Percentiles rank a stretch among this genome's conserved stretches.
Evolutionary conservation across 2,888 invertebrate species (phyloP).

Genomic region (Drosophila neotestacea): DNA sequence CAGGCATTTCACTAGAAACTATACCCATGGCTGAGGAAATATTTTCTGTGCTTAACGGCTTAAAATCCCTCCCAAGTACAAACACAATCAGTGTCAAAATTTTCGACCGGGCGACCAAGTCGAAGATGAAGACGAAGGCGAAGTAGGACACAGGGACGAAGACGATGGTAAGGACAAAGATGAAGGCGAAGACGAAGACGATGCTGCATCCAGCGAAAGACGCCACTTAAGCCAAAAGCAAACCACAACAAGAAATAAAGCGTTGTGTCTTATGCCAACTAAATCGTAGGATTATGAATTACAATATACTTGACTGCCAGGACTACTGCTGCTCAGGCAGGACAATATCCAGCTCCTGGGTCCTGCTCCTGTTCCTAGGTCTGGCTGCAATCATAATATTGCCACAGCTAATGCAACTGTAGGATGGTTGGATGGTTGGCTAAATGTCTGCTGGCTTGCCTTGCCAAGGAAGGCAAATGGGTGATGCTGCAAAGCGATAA

Average conservation of each 20-base stretch:
- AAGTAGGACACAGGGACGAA: neutral
- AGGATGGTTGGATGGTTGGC: slow-evolving; percentile 59
- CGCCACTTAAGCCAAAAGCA: slow-evolving; percentile 69
- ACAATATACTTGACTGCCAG: slow-evolving; percentile 73
- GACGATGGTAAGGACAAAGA: slow-evolving; percentile 19
- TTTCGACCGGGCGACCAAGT: slow-evolving; percentile 53
- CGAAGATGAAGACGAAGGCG: slow-evolving; percentile 34
- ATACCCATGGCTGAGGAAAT: slow-evolving; percentile 53
- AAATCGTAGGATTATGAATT: slow-evolving; percentile 81
- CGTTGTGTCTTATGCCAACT: slow-evolving; percentile 77
- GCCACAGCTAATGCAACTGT: slow-evolving; percentile 67
- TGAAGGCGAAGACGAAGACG: slow-evolving; percentile 18
- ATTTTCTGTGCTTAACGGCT: slow-evolving; percentile 73
- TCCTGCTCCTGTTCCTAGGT: slow-evolving; percentile 3
- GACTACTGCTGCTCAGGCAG: slow-evolving; percentile 30
- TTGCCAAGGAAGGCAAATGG: slow-evolving; percentile 11
- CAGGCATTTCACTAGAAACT: slow-evolving; percentile 23
- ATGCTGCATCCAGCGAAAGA: slow-evolving; percentile 20
- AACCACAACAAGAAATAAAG: slow-evolving; percentile 77
- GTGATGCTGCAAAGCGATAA: slow-evolving; percentile 63
- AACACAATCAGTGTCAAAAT: slow-evolving; percentile 80
- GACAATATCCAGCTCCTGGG: slow-evolving; percentile 1
- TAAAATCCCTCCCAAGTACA: slow-evolving; percentile 52
- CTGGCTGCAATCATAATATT: slow-evolving; percentile 74
- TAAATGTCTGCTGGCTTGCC: slow-evolving; percentile 46